Evolutionary conservation across 2,113 vertebrate genomes (phyloP), one percentile per base, ranked within the genome.

Genomic region (Neotoma lepida): DNA sequence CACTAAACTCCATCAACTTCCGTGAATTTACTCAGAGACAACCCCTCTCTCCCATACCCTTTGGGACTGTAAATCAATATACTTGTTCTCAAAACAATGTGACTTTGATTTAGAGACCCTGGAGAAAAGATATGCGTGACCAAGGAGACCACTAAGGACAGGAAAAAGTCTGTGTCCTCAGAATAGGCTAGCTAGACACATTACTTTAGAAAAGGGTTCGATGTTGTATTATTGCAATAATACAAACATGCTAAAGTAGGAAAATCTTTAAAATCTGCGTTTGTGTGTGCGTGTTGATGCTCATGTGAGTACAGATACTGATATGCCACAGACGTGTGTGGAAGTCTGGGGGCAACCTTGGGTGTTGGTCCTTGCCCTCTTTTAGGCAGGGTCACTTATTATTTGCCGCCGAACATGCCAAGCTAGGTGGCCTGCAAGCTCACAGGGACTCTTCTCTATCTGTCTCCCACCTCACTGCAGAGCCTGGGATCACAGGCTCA

Each of bases 81-180:
- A 94, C n/a, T 12, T 92, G 68, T 68, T 82, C 91, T 80, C 74
- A 76, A 96, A 95, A 87, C 33, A 71, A 39, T 73, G 54, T 71
- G 80, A 93, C 64, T 46, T 54, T 68, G 56, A 39, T 76, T 86
- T 91, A 95, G 41, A 68, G 41, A 84, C 66, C 4, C 9, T 77
- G 2, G 68, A 18, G 17, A 41, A 33, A 74, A 78, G 94, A 76
- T 87, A 76, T 3, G 58, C 26, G 56, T 89, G 44, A 41, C 91
- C 33, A 95, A 71, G 35, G 18, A 46, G 33, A 30, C 44, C 41
- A 30, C 49, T n/a, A 41, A 44, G 9, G 58, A 87, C 39, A 13
- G 80, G 46, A 87, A 91, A 89, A 77, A 2, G 17, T n/a, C 71
- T 26, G 12, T 10, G 12, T 44, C 30, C 4, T 20, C 39, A 58